These are phyloP conservation scores for Aphelinus certus DNA, from an alignment of 1,140 invertebrate species.

Conservation along the genomic window DNA sequence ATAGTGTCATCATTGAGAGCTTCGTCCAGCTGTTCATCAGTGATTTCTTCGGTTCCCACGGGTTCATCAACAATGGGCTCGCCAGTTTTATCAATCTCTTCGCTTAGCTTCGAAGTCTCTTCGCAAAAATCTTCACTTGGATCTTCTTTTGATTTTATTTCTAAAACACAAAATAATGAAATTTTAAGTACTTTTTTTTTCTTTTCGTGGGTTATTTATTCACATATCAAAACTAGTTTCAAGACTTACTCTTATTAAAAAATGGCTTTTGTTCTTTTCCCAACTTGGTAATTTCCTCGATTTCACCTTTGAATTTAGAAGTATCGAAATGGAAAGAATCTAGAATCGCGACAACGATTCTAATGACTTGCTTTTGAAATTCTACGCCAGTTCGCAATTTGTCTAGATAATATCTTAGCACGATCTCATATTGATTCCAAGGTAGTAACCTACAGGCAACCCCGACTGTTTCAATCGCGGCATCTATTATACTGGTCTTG, in stretches of 20 bases:
- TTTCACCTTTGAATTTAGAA: constrained; percentile 63
- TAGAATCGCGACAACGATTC: constrained; percentile 83
- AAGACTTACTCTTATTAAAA: no score
- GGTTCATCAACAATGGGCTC: constrained; percentile 51
- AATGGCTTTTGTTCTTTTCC: no score
- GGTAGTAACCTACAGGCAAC: constrained; percentile 80
- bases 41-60: constrained; percentile 47
- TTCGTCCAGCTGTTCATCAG: constrained; percentile 54
- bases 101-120: not conserved
- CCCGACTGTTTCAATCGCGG: constrained; percentile 80
- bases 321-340: constrained; percentile 95
- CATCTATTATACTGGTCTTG: constrained; percentile 85
- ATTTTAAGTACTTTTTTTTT: no score
- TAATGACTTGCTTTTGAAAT: constrained; percentile 84
- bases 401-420: constrained; percentile 82
- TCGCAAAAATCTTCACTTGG: not conserved
- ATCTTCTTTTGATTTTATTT: not conserved
- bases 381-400: constrained; percentile 76
- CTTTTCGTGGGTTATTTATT: no score
- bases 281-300: constrained; percentile 38
- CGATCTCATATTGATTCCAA: constrained; percentile 86
- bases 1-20: constrained; percentile 47
- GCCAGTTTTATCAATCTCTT: constrained; percentile 47
- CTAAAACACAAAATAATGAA: not conserved
- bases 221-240: no score